These are phyloP conservation scores for Tetramorium simillimum DNA, from an alignment of 1,140 invertebrate genomes.

Conservation along the genomic window DNA sequence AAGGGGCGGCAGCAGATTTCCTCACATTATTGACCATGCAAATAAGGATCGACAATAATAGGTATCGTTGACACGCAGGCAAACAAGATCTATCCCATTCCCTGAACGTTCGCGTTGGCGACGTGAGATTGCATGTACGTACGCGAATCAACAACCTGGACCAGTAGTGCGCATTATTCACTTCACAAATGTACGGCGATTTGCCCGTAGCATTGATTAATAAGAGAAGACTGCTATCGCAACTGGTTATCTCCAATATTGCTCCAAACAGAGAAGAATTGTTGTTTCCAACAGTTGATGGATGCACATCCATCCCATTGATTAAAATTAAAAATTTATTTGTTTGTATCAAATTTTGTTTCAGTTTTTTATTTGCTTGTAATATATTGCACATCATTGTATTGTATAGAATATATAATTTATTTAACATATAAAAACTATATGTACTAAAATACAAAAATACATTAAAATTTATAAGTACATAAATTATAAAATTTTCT, in stretches of 20 bases:
- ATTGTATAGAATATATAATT: too few relatives aligned
- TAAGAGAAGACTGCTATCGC: conserved; percentile 1
- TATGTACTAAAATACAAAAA: too few relatives aligned
- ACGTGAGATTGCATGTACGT: conserved; percentile 4
- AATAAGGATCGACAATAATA: conserved; percentile 70
- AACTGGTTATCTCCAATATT: not conserved
- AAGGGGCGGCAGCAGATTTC: conserved; percentile 30
- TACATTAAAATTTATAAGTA: too few relatives aligned
- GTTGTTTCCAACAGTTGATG: too few relatives aligned
- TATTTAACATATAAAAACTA: too few relatives aligned
- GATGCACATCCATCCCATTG: too few relatives aligned
- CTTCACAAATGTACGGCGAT: not conserved
- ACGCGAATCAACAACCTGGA: conserved; percentile 9
- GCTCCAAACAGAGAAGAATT: not conserved
- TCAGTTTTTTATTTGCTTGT: too few relatives aligned
- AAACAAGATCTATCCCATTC: conserved; percentile 55
- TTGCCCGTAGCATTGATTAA: not conserved
- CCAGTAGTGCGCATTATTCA: not conserved
- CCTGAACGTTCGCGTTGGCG: not conserved
- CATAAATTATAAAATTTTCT: too few relatives aligned
- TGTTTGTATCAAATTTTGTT: too few relatives aligned
- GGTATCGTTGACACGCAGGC: conserved; percentile 65
- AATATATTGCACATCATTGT: too few relatives aligned
- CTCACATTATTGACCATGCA: conserved; percentile 59
- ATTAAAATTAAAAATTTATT: too few relatives aligned